Base-by-base conservation (phyloP, 2,797 vertebrate genomes). In the Choloepus didactylus region DNA sequence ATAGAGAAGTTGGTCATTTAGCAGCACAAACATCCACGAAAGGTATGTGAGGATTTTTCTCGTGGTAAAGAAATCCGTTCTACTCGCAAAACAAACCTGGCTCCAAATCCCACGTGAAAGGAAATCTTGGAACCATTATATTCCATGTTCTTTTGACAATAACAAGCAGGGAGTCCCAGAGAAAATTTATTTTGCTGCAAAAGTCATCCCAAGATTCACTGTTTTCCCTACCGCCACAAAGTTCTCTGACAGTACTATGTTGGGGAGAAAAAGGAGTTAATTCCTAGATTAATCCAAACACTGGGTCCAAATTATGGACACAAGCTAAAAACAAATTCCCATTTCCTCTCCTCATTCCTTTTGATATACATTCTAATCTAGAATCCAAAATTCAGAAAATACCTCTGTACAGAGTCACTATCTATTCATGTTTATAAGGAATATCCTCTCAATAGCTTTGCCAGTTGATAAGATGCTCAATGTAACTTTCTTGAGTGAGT, bases 331-430 rank as follows among this genome's bases (percentile, higher is more conserved):
- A 25, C 10, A 95, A 87, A 96, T 66, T 59, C 51, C 56, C 85
- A 70, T 67, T 79, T 89, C 27, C 89, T 77, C 81, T 89, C 31
- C 94, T 90, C 41, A 41, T 86, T 88, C 51, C 49, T 93, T 93
- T 83, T 92, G 92, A 96, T 92, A 69, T 75, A 89, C 96, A 96
- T 97, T 97, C 79, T 96, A 96, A 95, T 89, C 41, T 90, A 89
- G 70, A 97, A 69, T 91, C 93, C 77, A 93, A 97, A 95, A 84
- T 97, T 98, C 96, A 97, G 96, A 98, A 98, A 98, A 94, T 64
- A 97, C 87, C 89, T 96, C 96, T 95, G 14, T 23, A 2, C 95
- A 96, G 82, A 96, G 89, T 79, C 85, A 89, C 94, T 96, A 95
- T n/a, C 54, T 70, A 66, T 56, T 72, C 77, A 44, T 12, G 76